These are phyloP conservation scores for Rhingia campestris DNA, from an alignment of 2,888 invertebrate genomes.

Conservation along the genomic window DNA sequence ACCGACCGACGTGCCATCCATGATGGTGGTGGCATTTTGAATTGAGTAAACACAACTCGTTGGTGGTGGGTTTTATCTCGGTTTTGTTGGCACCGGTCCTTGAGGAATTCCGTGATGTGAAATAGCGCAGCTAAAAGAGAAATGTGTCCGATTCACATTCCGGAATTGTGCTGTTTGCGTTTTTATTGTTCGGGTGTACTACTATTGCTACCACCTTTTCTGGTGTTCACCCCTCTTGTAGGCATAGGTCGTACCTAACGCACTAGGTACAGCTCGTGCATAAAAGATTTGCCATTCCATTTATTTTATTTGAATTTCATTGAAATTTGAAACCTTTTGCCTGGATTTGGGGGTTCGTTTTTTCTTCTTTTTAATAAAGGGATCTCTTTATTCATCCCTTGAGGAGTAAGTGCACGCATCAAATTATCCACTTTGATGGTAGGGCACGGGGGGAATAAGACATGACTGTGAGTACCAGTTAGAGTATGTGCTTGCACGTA, in stretches of 20 bases:
- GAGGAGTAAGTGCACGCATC: slow-evolving; percentile 60
- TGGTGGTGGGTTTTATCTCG: slow-evolving; percentile 50
- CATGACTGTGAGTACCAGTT: slow-evolving; percentile 17
- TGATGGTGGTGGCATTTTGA: slow-evolving; percentile 28
- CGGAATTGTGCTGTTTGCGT: slow-evolving; percentile 52
- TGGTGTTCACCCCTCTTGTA: background rate
- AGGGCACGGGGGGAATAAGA: slow-evolving; percentile 17
- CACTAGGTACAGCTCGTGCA: slow-evolving; percentile 38
- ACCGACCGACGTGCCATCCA: background rate
- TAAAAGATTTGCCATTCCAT: slow-evolving; percentile 73
- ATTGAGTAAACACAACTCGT: slow-evolving; percentile 48
- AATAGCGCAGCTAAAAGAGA: slow-evolving; percentile 46
- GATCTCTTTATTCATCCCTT: slow-evolving; percentile 66
- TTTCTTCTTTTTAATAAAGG: slow-evolving; percentile 59
- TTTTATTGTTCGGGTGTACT: slow-evolving; percentile 47
- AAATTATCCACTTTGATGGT: slow-evolving; percentile 57
- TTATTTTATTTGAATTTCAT: slow-evolving; percentile 74
- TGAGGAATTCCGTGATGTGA: slow-evolving; percentile 58
- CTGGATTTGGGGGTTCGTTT: slow-evolving; percentile 27
- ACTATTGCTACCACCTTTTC: slow-evolving; percentile 22
- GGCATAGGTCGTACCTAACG: background rate
- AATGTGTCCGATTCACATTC: slow-evolving; percentile 45
- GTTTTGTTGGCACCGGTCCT: slow-evolving; percentile 29
- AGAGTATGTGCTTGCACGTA: slow-evolving; percentile 33
- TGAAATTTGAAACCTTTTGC: slow-evolving; percentile 73